Base-by-base conservation (phyloP, 1,140 invertebrate genomes). In the Teleopsis dalmanni region DNA sequence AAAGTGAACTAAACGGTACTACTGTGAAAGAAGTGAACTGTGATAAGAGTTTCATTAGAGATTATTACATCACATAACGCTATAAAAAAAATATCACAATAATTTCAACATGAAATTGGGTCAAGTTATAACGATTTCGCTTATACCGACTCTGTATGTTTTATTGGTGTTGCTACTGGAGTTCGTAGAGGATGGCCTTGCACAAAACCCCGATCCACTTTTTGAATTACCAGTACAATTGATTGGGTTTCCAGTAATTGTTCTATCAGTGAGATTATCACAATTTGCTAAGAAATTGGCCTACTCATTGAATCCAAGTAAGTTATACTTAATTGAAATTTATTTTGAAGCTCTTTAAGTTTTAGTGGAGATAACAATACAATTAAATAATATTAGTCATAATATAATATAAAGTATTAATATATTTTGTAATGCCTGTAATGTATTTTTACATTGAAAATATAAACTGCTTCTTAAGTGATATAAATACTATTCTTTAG, bases 221-320 rank as follows among this genome's bases (percentile, higher is more conserved):
- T 86, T 88, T 57, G 82, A 88, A 62, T 57, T 90, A 33, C 87
- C 87, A 2, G 84, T 90, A 10, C 85, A 90, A 63, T 70, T 90
- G 29, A 73, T 90, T 8, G 87, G 87, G 36, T 90, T 90, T 59
- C 87, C 87, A 0, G 79, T 89, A 29, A 88, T 90, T 55, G 84
- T 88, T 41, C 62, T 86, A 21, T 84, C 85, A 3, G 87, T 89
- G n/a, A 75, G 84, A 60, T 70, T 89, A 34, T 80, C 84, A 1
- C 88, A 88, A 70, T 90, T 90, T 57, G 78, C 87, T 41, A 88
- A 87, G 71, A 88, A 89, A 68, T 70, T 90, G 34, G 80, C 83
- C 11, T 90, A 90, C 62, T 84, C 86, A 11, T 71, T 89, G 29
- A 87, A 77, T 74, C 87, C 87, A 72, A 79, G 87, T 89, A 80